A percentile compares a stretch with the other conserved stretches of the same genome.
Evolutionary conservation across 1,140 invertebrate species (phyloP).

Genomic region (Argopecten irradians): DNA sequence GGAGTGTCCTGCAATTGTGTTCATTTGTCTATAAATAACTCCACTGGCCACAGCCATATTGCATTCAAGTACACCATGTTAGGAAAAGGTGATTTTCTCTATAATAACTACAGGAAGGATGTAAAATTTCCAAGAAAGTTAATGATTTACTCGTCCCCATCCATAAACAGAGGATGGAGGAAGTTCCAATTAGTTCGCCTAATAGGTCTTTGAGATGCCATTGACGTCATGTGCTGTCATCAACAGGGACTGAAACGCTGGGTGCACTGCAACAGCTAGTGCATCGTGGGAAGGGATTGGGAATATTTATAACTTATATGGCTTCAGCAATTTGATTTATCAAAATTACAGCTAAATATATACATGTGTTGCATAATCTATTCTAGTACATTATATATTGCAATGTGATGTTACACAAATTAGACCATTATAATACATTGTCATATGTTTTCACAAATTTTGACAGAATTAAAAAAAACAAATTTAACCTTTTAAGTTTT

Average conservation of each 20-base stretch:
- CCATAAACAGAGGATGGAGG: not conserved
- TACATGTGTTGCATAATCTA: too few species aligned
- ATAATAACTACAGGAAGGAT: constrained; percentile 4
- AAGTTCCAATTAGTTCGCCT: not conserved
- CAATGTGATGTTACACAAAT: too few species aligned
- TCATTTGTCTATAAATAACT: not conserved
- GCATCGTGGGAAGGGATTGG: too few species aligned
- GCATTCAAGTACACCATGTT: not conserved
- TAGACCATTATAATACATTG: too few species aligned
- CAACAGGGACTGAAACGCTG: not conserved
- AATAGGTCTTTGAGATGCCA: not conserved
- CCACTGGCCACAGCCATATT: not conserved
- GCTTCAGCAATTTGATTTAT: too few species aligned
- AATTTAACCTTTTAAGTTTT: too few species aligned
- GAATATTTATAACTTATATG: too few species aligned
- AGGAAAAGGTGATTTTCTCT: not conserved
- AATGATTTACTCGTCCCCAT: not conserved
- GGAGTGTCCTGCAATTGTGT: too few species aligned
- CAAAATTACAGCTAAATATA: too few species aligned
- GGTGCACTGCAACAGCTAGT: not conserved
- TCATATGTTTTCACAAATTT: too few species aligned
- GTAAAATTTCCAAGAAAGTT: not conserved
- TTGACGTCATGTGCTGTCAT: not conserved
- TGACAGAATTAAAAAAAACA: too few species aligned
- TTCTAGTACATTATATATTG: too few species aligned